A percentile compares a stretch with the other conserved stretches of the same genome.
Conservation (phyloP, 2,797 vertebrate genomes). For the Valencia hispanica region DNA sequence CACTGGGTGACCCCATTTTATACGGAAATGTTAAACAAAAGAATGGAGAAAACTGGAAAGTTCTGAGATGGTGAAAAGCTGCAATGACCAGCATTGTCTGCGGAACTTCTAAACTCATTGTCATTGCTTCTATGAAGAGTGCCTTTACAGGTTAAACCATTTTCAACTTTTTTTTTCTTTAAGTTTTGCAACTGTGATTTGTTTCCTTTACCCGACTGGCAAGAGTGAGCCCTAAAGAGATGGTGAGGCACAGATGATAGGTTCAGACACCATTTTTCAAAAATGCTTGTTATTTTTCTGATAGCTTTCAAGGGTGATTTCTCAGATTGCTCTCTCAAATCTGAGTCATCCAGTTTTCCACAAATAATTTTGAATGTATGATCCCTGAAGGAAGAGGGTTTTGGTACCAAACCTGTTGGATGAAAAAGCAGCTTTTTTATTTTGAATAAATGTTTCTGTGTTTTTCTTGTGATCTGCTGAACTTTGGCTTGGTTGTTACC, state of each 20-base stretch:
- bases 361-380: not conserved
- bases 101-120: no score
- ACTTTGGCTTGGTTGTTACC: not conserved
- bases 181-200: not conserved
- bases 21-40: not conserved
- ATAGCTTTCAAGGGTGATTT: not conserved
- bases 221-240: not conserved
- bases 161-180: not conserved
- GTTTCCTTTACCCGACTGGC: not conserved
- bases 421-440: not conserved
- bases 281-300: not conserved
- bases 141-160: not conserved
- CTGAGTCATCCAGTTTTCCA: constrained; percentile 2
- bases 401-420: not conserved
- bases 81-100: not conserved
- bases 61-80: not conserved
- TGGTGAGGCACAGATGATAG: not conserved
- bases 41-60: not conserved
- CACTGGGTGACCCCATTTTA: not conserved
- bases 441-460: not conserved
- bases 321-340: not conserved
- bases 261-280: not conserved
- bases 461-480: not conserved
- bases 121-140: not conserved
- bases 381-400: not conserved